phyloP scores from a whole-genome alignment of 1,140 invertebrate genomes.

The Drosophila nigromelanica region DNA sequence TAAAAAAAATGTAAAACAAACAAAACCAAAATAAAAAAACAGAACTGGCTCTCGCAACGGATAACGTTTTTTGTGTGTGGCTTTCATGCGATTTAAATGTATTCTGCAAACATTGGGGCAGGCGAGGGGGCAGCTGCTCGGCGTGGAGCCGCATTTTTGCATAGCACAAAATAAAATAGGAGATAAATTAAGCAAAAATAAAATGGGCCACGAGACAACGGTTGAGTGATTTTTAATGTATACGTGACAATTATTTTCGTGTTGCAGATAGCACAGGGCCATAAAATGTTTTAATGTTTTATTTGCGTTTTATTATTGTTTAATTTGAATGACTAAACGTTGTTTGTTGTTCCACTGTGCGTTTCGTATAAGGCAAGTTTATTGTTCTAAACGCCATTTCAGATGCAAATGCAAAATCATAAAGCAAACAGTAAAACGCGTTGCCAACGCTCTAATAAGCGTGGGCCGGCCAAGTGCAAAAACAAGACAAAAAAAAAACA shows the following conservation, averaged over 20 bases:
- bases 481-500: not conserved
- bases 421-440: slow-evolving; percentile 13
- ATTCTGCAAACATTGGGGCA: slow-evolving; percentile 8
- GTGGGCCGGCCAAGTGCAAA: slow-evolving; percentile 31
- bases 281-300: slow-evolving; percentile 75
- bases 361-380: slow-evolving; percentile 47
- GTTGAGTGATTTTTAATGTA: slow-evolving; percentile 81
- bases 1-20: not conserved
- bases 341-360: slow-evolving; percentile 48
- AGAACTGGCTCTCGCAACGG: slow-evolving; percentile 24
- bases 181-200: slow-evolving; percentile 21
- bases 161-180: slow-evolving; percentile 16
- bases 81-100: slow-evolving; percentile 76
- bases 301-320: slow-evolving; percentile 80
- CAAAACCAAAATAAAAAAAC: slow-evolving; percentile 19
- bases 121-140: not conserved
- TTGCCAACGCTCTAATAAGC: slow-evolving; percentile 10
- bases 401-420: slow-evolving; percentile 48
- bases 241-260: slow-evolving; percentile 74
- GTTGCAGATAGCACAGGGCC: slow-evolving; percentile 48
- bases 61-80: slow-evolving; percentile 27
- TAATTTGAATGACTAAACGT: slow-evolving; percentile 67
- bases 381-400: slow-evolving; percentile 54
- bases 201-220: slow-evolving; percentile 76
- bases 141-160: slow-evolving; percentile 35